Evolutionary conservation across 1,140 invertebrate genomes (phyloP).

Genomic region (Monomorium pharaonis): DNA sequence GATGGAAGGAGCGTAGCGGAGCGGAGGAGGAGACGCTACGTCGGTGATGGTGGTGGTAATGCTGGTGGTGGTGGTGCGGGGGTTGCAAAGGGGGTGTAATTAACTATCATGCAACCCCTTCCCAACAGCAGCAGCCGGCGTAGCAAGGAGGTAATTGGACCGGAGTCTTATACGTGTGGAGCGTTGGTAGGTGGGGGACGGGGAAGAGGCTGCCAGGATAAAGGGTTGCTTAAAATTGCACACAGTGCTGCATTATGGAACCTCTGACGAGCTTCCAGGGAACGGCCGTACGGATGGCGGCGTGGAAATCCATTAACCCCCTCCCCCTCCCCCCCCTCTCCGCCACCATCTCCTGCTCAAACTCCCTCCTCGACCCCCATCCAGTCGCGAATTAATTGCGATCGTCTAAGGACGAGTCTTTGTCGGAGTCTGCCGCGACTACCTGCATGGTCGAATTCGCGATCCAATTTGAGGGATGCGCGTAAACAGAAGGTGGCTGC

Average conservation of each 20-base stretch:
- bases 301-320: constrained; percentile 83
- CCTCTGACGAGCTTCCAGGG: constrained; percentile 81
- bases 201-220: constrained; percentile 79
- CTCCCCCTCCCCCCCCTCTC: constrained; percentile 40
- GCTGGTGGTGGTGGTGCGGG: constrained; percentile 67
- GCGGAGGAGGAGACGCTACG: constrained; percentile 66
- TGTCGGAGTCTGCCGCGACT: constrained; percentile 72
- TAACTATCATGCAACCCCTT: constrained; percentile 85
- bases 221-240: constrained; percentile 85
- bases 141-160: constrained; percentile 85
- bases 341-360: constrained; percentile 20
- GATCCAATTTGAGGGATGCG: constrained; percentile 67
- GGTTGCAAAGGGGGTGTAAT: constrained; percentile 82
- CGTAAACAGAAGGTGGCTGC: constrained; percentile 36
- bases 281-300: constrained; percentile 80
- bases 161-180: constrained; percentile 84
- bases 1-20: constrained; percentile 65
- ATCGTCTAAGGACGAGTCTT: constrained; percentile 82
- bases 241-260: constrained; percentile 84
- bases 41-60: constrained; percentile 68
- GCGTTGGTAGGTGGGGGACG: constrained; percentile 64
- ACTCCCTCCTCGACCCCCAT: constrained; percentile 58
- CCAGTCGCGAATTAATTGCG: constrained; percentile 83
- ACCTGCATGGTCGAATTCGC: constrained; percentile 70
- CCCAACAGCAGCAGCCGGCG: constrained; percentile 80